phyloP scores from a whole-genome alignment of 2,888 invertebrate species.

The Sericinus montela region DNA sequence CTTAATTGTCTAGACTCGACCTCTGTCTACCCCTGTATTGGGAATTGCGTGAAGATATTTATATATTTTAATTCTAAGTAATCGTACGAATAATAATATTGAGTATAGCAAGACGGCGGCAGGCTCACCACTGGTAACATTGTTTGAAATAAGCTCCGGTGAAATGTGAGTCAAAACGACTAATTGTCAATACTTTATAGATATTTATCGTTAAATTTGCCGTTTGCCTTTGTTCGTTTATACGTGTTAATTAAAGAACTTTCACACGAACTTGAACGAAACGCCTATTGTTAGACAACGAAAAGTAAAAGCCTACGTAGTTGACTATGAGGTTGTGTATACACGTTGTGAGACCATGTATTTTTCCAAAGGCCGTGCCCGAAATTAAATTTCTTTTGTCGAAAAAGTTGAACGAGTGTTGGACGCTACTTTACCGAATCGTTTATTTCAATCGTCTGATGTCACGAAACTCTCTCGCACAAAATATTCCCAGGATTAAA shows the following conservation, averaged over 20 bases:
- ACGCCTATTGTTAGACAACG: slow-evolving; percentile 3
- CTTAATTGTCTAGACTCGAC: too few species aligned
- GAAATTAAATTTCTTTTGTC: slow-evolving; percentile 5
- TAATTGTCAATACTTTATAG: too few species aligned
- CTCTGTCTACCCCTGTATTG: too few species aligned
- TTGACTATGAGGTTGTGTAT: neutral
- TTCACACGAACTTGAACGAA: slow-evolving; percentile 10
- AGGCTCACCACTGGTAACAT: too few species aligned
- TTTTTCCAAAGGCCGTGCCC: slow-evolving; percentile 6
- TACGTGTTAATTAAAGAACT: slow-evolving; percentile 1
- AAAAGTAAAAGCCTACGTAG: slow-evolving; percentile 8
- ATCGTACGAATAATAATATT: too few species aligned
- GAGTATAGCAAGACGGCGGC: too few species aligned
- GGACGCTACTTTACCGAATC: neutral
- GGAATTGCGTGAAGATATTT: too few species aligned
- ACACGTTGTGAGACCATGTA: neutral
- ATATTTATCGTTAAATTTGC: too few species aligned
- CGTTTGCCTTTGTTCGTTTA: too few species aligned
- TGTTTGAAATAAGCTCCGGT: too few species aligned
- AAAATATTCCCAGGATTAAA: neutral
- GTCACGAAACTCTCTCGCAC: slow-evolving; percentile 10
- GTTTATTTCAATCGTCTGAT: slow-evolving; percentile 1
- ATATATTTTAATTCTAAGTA: too few species aligned
- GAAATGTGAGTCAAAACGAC: too few species aligned
- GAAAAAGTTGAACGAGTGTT: neutral